These are phyloP conservation scores for Andrena bicolor DNA, from an alignment of 2,888 invertebrate genomes.

Conservation along the genomic window DNA sequence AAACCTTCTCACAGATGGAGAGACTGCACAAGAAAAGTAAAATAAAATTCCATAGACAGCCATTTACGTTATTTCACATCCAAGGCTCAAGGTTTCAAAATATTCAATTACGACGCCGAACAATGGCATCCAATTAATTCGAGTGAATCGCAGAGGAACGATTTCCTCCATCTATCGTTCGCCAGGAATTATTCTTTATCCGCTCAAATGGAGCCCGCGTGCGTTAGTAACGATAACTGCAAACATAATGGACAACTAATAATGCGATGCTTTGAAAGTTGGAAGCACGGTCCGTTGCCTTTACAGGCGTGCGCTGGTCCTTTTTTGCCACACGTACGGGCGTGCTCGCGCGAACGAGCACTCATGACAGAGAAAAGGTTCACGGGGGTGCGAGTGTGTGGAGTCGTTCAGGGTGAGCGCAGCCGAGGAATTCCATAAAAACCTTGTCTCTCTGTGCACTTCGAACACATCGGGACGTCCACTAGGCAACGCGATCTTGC, in stretches of 20 bases:
- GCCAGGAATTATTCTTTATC: constrained; percentile 29
- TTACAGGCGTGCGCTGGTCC: constrained; percentile 77
- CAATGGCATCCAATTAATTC: too few relatives aligned
- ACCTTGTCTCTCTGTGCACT: constrained; percentile 62
- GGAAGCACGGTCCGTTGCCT: constrained; percentile 84
- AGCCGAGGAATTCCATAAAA: constrained; percentile 79
- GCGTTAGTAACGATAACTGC: constrained; percentile 56
- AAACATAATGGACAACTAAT: constrained; percentile 75
- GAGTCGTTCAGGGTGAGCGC: constrained; percentile 83
- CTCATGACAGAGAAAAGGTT: constrained; percentile 43
- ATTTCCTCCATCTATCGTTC: not conserved
- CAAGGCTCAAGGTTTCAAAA: too few relatives aligned
- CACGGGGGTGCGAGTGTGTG: constrained; percentile 68
- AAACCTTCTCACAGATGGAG: too few relatives aligned
- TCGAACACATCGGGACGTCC: constrained; percentile 60
- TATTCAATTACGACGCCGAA: too few relatives aligned
- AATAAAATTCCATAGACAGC: too few relatives aligned
- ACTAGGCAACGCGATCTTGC: constrained; percentile 63
- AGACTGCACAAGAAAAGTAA: too few relatives aligned
- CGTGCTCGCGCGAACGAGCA: constrained; percentile 36
- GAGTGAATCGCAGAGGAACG: not conserved
- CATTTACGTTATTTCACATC: too few relatives aligned
- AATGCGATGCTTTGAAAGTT: constrained; percentile 81
- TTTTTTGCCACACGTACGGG: constrained; percentile 47
- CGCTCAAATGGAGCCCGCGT: constrained; percentile 24